phyloP scores from a whole-genome alignment of 2,797 vertebrate genomes.

The Alcedo atthis region DNA sequence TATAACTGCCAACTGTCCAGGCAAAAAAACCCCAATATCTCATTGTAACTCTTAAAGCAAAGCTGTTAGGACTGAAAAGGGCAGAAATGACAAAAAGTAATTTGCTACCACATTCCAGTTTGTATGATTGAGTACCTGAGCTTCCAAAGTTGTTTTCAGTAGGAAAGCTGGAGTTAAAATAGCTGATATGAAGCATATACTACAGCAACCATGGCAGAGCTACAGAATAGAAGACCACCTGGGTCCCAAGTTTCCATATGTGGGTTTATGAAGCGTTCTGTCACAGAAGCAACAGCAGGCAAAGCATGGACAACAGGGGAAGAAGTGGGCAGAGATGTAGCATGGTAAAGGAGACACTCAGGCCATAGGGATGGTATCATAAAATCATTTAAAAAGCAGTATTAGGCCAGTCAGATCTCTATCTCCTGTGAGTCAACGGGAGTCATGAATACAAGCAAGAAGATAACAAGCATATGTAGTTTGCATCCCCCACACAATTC shows the following conservation, averaged over 20 bases:
- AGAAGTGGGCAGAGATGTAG: neutral
- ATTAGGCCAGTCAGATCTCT: neutral
- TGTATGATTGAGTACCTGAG: neutral
- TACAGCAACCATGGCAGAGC: neutral
- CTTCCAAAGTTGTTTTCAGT: neutral
- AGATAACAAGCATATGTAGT: neutral
- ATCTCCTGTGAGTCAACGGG: neutral
- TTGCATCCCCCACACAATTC: neutral
- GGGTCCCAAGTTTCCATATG: neutral
- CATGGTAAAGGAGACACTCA: neutral
- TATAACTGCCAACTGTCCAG: neutral
- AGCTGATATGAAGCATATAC: neutral
- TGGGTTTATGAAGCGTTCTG: fast-evolving
- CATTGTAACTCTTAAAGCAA: neutral
- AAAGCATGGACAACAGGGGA: neutral
- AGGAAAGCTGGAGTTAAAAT: neutral
- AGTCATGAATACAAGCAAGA: neutral
- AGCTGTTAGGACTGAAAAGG: neutral
- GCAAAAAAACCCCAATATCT: neutral
- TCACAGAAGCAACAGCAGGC: neutral
- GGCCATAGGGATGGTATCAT: neutral
- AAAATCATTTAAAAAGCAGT: neutral
- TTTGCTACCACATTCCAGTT: neutral
- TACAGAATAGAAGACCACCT: neutral
- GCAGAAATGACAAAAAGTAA: neutral